Base-by-base conservation (phyloP, 2,797 vertebrate species). In the Rhodeus uyekii region DNA sequence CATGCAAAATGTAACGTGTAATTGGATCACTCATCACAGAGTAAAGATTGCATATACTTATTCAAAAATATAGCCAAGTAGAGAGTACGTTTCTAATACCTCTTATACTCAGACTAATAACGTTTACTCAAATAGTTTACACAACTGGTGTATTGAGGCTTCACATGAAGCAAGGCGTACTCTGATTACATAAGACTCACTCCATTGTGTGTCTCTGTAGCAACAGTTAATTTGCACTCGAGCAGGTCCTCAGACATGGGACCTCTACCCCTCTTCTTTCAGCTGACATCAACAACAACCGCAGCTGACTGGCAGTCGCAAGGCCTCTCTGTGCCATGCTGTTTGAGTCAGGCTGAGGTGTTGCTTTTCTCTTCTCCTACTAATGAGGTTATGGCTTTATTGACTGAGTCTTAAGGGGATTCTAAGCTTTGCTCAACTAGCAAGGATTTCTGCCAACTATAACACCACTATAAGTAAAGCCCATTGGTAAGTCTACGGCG, bases 161-260 rank as follows among this genome's bases (percentile, higher is more conserved):
- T 90, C 0, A 0, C 19, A 89, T 94, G 88, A 93, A 93, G 89
- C 85, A 89, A 93, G 88, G 89, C 89, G 14, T 91, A 87, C 82
- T 87, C 80, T 90, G 89, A 95, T 93, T 85, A 83, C 86, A 90
- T 86, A 89, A 91, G 90, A 80, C 88, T 87, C 44, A 29, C 80
- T 87, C 81, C 83, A 87, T 90, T 92, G 90, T 93, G 86, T 80
- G 87, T 93, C 85, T 85, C 92, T 91, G 90, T 89, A 89, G 92
- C 87, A 93, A 94, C 89, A n/a, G 87, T 90, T 94, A 90, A 93
- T 93, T 93, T 87, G 85, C 90, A 89, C 88, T 91, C 9, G 60
- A 91, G 88, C 89, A 84, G 87, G 83, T 81, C 87, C 86, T 87
- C 85, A 89, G 89, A 91, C 90, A 88, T 89, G 89, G 89, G 87